These are phyloP conservation scores for Ginglymostoma cirratum DNA, from an alignment of 2,113 vertebrate species.

Conservation along the genomic window DNA sequence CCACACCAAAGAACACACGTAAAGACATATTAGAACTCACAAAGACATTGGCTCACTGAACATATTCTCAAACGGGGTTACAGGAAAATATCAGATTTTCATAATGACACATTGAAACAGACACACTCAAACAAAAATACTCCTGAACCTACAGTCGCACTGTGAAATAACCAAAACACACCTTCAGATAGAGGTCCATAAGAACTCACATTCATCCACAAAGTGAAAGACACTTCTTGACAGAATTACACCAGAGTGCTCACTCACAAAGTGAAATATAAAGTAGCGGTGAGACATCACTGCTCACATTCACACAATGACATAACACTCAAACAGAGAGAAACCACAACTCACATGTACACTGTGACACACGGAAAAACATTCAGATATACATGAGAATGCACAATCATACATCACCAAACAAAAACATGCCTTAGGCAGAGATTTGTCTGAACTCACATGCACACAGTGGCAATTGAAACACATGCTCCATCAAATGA, in stretches of 20 bases:
- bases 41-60: not conserved
- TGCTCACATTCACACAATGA: not conserved
- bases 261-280: not conserved
- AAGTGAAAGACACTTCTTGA: not conserved
- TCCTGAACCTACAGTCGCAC: not conserved
- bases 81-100: not conserved
- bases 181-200: not conserved
- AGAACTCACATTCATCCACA: not conserved
- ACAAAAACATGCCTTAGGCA: not conserved
- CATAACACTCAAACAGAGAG: not conserved
- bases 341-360: not conserved
- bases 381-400: too few relatives aligned
- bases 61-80: not conserved
- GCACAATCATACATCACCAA: too few relatives aligned
- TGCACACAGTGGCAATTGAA: not conserved
- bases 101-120: not conserved
- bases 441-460: not conserved
- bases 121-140: not conserved
- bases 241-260: not conserved
- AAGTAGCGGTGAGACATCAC: not conserved
- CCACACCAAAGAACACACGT: too few relatives aligned
- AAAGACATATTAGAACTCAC: too few relatives aligned
- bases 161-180: not conserved
- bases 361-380: too few relatives aligned
- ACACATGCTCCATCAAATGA: too few relatives aligned